Evolutionary conservation across 2,797 vertebrate species (phyloP).

Genomic region (Rhabdophis nuchalis): DNA sequence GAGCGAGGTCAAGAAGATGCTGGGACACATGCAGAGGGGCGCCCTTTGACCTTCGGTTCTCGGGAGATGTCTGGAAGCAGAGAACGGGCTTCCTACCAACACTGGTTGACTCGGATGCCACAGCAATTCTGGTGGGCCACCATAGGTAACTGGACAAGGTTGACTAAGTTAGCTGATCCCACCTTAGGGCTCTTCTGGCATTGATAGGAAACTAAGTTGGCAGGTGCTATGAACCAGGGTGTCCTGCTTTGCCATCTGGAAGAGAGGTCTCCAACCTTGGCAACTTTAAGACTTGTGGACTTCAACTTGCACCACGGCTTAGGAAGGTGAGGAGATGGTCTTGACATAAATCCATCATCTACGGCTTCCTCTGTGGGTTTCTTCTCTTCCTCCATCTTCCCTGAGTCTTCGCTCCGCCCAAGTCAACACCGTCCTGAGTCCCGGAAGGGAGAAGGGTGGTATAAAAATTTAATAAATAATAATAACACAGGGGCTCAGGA

Average conservation of each 20-base stretch:
- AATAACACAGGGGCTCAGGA: too few species aligned
- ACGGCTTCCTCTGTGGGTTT: too few species aligned
- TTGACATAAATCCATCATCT: too few species aligned
- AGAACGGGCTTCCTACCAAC: not conserved
- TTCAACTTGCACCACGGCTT: not conserved
- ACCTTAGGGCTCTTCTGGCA: not conserved
- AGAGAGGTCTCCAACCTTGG: too few species aligned
- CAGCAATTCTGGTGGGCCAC: not conserved
- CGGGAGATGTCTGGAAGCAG: not conserved
- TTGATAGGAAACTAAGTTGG: not conserved
- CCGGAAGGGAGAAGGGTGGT: too few species aligned
- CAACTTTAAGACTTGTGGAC: not conserved
- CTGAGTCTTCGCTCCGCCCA: too few species aligned
- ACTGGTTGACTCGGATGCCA: not conserved
- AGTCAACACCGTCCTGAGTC: too few species aligned
- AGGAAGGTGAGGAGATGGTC: too few species aligned
- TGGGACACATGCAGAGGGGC: conserved; percentile 74
- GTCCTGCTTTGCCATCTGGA: not conserved
- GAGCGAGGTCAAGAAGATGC: conserved; percentile 76
- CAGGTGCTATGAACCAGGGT: not conserved
- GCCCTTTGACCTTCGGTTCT: conserved; percentile 13
- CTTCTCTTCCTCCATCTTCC: too few species aligned
- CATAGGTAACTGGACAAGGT: not conserved
- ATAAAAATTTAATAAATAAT: too few species aligned
- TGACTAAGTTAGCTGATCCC: not conserved